These are phyloP conservation scores for Characodon lateralis DNA, from an alignment of 2,797 vertebrate genomes.

Conservation along the genomic window DNA sequence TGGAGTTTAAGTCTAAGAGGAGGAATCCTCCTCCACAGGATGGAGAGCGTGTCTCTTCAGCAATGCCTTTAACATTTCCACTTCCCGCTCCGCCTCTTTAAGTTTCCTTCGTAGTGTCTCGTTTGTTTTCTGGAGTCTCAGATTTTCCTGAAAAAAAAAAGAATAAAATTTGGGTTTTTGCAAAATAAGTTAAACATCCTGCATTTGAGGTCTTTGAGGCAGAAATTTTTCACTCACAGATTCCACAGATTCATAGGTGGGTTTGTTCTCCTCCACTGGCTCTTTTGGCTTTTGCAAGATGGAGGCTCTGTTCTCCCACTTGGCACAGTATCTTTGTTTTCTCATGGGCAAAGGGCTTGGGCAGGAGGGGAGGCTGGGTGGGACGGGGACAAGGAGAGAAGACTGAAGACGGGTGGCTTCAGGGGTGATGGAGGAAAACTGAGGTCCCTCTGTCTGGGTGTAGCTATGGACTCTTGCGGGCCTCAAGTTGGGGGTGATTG, in stretches of 20 bases:
- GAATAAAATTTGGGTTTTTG: slow-evolving; percentile 5
- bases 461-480: slow-evolving; percentile 79
- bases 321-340: slow-evolving; percentile 84
- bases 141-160: slow-evolving; percentile 73
- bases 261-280: slow-evolving; percentile 74
- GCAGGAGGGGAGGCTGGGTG: slow-evolving; percentile 71
- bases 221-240: slow-evolving; percentile 75
- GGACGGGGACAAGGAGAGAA: slow-evolving; percentile 65
- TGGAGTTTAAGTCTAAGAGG: slow-evolving; percentile 60
- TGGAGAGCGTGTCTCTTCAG: slow-evolving; percentile 79
- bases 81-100: slow-evolving; percentile 76
- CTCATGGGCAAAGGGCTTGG: slow-evolving; percentile 88
- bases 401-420: slow-evolving; percentile 44
- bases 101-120: slow-evolving; percentile 79
- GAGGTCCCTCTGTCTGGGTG: slow-evolving; percentile 88
- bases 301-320: slow-evolving; percentile 93
- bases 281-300: slow-evolving; percentile 81
- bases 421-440: slow-evolving; percentile 14
- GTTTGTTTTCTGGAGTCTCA: slow-evolving; percentile 73
- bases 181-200: not conserved
- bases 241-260: slow-evolving; percentile 85
- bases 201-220: not conserved
- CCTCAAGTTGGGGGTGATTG: slow-evolving; percentile 77
- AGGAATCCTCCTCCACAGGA: slow-evolving; percentile 80
- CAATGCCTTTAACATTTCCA: slow-evolving; percentile 78